Evolutionary conservation across 2,113 vertebrate genomes (phyloP).

Genomic region (Protobothrops flavoviridis): DNA sequence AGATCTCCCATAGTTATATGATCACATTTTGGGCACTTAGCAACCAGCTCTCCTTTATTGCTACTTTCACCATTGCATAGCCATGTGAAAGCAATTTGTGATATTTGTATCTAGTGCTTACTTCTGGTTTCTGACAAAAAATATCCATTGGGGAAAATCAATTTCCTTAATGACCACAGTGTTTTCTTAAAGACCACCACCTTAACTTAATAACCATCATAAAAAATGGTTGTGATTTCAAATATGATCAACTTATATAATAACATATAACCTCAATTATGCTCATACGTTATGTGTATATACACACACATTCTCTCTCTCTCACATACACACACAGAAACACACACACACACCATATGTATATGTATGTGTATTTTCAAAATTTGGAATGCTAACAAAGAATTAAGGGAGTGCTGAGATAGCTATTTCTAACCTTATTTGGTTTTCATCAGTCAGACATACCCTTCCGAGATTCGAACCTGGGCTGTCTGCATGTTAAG

Average conservation of each 20-base stretch:
- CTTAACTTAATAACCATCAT: not conserved
- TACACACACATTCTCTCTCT: no score
- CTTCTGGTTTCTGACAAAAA: not conserved
- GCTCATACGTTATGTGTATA: not conserved
- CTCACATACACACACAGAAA: not conserved
- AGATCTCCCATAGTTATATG: not conserved
- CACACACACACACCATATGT: no score
- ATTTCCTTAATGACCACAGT: not conserved
- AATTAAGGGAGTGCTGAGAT: no score
- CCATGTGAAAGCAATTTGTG: not conserved
- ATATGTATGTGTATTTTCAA: no score
- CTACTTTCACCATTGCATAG: not conserved
- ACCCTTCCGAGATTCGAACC: no score
- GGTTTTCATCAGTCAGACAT: no score
- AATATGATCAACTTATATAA: no score
- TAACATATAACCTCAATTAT: not conserved
- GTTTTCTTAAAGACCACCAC: not conserved
- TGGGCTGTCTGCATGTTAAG: no score
- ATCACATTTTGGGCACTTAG: not conserved
- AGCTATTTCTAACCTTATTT: no score
- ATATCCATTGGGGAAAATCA: not conserved
- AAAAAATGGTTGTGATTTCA: not conserved
- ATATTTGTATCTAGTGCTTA: not conserved
- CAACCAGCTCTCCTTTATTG: not conserved
- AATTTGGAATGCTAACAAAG: no score